Conservation (phyloP, 2,797 vertebrate genomes). For the Perdix hodgsoniae region DNA sequence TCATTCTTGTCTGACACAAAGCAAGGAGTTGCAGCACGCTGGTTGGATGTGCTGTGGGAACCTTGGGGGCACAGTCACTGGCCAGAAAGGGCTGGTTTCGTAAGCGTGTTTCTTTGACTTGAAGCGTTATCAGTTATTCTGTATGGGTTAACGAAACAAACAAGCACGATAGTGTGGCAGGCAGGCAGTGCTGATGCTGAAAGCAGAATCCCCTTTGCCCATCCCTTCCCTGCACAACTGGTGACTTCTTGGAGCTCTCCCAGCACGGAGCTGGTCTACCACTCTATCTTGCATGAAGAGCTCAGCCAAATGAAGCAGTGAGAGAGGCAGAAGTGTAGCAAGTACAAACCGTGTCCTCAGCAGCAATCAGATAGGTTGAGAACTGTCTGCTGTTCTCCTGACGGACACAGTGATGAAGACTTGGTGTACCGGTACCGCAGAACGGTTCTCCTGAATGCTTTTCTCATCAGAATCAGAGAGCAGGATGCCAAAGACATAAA, state of each 20-base stretch:
- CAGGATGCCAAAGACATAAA: not conserved
- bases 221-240: not conserved
- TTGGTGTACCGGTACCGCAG: accelerated
- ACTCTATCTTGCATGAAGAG: not conserved
- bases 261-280: not conserved
- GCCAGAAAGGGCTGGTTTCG: not conserved
- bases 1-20: not conserved
- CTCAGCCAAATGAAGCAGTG: slow-evolving; percentile 52
- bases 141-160: slow-evolving; percentile 1
- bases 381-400: slow-evolving; percentile 39
- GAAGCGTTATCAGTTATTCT: not conserved
- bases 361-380: slow-evolving; percentile 53
- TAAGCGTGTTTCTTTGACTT: slow-evolving; percentile 28
- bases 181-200: not conserved
- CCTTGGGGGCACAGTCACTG: not conserved
- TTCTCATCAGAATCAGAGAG: not conserved
- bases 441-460: not conserved
- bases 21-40: not conserved
- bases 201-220: slow-evolving; percentile 19
- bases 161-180: not conserved
- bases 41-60: accelerated
- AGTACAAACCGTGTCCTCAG: slow-evolving; percentile 41
- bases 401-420: not conserved
- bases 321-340: slow-evolving; percentile 44
- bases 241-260: not conserved